Evolutionary conservation across 2,797 vertebrate genomes (phyloP).

Genomic region (Oreortyx pictus): DNA sequence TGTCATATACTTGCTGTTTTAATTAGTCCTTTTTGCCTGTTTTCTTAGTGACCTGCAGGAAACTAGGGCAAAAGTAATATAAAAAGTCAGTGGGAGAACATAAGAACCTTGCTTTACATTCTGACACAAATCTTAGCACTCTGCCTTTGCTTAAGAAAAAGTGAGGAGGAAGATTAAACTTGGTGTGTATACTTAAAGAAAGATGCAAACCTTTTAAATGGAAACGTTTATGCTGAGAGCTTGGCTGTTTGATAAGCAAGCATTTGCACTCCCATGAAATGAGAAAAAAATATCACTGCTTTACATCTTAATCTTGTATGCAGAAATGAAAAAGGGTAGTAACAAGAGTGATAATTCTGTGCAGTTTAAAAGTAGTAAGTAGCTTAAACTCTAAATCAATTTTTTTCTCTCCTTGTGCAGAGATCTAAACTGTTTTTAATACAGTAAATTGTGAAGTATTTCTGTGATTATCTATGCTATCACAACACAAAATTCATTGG

Average conservation of each 20-base stretch:
- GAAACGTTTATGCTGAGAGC: neutral
- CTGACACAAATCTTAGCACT: constrained; percentile 19
- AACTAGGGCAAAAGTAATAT: neutral
- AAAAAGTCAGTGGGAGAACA: neutral
- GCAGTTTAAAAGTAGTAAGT: neutral
- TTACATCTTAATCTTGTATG: neutral
- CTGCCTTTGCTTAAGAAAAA: constrained; percentile 18
- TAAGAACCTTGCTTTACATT: constrained; percentile 21
- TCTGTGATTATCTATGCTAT: neutral
- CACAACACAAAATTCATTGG: neutral
- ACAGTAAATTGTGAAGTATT: neutral
- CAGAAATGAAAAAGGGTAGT: neutral
- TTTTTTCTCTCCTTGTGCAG: neutral
- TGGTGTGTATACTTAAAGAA: constrained; percentile 15
- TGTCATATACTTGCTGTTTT: neutral
- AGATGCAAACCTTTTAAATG: neutral
- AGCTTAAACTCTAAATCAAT: neutral
- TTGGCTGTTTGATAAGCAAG: neutral
- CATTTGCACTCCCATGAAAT: neutral
- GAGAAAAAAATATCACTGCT: neutral
- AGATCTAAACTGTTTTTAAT: neutral
- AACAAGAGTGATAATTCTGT: neutral
- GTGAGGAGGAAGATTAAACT: constrained; percentile 49
- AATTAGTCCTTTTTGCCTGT: neutral
- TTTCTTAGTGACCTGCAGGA: neutral